Percentiles rank a stretch among this genome's conserved stretches.
Conservation (phyloP, 1,140 invertebrate genomes). For the Dinothrombium tinctorium region DNA sequence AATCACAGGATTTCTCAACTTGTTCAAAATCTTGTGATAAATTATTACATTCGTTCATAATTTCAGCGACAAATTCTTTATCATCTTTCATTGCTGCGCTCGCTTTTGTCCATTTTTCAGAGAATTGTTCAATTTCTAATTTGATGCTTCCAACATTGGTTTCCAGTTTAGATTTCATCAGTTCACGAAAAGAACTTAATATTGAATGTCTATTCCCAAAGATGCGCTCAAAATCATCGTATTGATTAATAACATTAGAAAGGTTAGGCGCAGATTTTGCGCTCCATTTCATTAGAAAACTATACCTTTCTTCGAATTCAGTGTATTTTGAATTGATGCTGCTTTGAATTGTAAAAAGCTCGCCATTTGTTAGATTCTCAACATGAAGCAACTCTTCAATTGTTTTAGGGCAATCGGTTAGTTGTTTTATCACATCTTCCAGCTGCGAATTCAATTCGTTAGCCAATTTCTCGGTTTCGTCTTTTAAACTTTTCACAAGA, state of each 20-base stretch:
- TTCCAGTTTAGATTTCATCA: neutral
- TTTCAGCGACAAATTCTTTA: constrained; percentile 3
- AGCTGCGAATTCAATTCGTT: constrained; percentile 1
- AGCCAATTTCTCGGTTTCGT: neutral
- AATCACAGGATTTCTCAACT: constrained; percentile 1
- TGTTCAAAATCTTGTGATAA: neutral
- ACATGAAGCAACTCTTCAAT: constrained; percentile 53
- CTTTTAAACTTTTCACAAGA: constrained; percentile 26
- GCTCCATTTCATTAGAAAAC: constrained; percentile 6
- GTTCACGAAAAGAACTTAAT: constrained; percentile 1
- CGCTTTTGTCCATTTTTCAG: neutral
- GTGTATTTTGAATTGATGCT: neutral
- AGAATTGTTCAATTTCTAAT: neutral
- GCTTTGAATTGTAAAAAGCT: neutral
- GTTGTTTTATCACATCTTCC: neutral
- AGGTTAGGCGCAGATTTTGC: constrained; percentile 3
- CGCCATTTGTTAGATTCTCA: constrained; percentile 16
- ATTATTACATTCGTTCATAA: constrained; percentile 1
- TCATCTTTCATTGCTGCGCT: neutral
- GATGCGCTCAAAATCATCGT: constrained; percentile 6
- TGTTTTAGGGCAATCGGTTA: constrained; percentile 22
- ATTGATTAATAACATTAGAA: neutral
- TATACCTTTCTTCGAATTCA: constrained; percentile 1
- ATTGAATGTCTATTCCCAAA: neutral
- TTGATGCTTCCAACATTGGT: neutral